A percentile compares a stretch with the other conserved stretches of the same genome.
Evolutionary conservation across 2,888 invertebrate genomes (phyloP).

Genomic region (Nasonia oneida): DNA sequence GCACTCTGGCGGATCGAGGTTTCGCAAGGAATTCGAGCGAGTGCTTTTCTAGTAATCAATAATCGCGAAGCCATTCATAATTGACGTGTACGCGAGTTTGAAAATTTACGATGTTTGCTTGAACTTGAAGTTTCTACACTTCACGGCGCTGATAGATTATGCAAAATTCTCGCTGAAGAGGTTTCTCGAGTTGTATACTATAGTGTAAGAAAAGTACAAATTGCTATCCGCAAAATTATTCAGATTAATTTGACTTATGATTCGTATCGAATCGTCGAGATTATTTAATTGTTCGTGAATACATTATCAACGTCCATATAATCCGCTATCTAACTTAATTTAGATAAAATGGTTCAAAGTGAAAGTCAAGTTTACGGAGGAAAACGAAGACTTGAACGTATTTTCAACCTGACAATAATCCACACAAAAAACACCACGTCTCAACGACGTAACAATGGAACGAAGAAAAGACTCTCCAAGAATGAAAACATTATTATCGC

Average conservation of each 20-base stretch:
- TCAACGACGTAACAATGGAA: not conserved
- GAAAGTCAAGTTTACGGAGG: not conserved
- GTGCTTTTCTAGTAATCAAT: constrained; percentile 44
- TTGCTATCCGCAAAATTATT: constrained; percentile 18
- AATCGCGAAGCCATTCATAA: constrained; percentile 25
- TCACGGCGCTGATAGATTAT: not conserved
- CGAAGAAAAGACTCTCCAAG: not conserved
- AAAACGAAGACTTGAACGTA: not conserved
- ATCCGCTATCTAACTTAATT: not conserved
- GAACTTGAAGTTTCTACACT: constrained; percentile 25
- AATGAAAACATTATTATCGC: constrained; percentile 51
- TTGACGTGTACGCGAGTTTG: constrained; percentile 30
- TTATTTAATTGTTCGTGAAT: constrained; percentile 8
- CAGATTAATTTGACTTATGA: not conserved
- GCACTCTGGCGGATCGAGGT: not conserved
- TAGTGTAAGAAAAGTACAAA: not conserved
- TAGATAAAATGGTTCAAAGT: not conserved
- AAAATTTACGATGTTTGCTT: constrained; percentile 49
- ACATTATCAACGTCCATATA: not conserved
- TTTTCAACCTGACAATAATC: not conserved
- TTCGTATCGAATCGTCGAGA: constrained; percentile 4
- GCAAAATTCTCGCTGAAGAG: constrained; percentile 8
- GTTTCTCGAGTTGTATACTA: not conserved
- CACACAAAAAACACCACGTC: not conserved
- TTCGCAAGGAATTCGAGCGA: constrained; percentile 25